phyloP scores from a whole-genome alignment of 2,113 vertebrate genomes.

The Phrynocephalus versicolor region DNA sequence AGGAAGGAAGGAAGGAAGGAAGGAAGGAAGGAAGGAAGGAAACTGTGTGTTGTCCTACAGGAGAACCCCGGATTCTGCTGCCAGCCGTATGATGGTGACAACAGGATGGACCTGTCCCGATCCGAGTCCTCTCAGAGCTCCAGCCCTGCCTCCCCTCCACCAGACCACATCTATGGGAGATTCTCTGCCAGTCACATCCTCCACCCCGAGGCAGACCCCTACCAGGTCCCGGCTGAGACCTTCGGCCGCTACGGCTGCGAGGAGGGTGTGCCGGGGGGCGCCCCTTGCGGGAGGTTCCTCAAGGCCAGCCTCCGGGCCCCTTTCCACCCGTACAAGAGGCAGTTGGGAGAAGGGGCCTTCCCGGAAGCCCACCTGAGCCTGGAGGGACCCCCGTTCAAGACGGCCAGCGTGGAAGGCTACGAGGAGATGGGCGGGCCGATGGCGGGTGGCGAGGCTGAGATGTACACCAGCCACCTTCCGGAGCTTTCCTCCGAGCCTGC shows the following conservation, averaged over 20 bases:
- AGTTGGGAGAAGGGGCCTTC: constrained; percentile 80
- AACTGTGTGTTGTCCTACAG: constrained; percentile 54
- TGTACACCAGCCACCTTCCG: constrained; percentile 61
- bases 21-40: no score
- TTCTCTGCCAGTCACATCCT: constrained; percentile 54
- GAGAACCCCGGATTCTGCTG: constrained; percentile 72
- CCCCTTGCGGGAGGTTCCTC: constrained; percentile 65
- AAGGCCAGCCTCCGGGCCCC: constrained; percentile 65
- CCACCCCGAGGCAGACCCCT: constrained; percentile 55
- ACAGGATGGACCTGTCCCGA: constrained; percentile 64
- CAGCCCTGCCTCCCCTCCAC: constrained; percentile 70
- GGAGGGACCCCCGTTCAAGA: constrained; percentile 73
- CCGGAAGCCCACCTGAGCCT: constrained; percentile 60
- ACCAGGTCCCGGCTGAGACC: constrained; percentile 62
- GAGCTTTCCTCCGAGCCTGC: constrained; percentile 66
- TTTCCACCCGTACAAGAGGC: constrained; percentile 87
- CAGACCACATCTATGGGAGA: constrained; percentile 65
- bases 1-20: no score
- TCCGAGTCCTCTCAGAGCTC: constrained; percentile 78
- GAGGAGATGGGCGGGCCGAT: constrained; percentile 61
- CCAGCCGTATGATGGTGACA: constrained; percentile 66
- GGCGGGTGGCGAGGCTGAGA: constrained; percentile 58
- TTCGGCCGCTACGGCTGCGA: constrained; percentile 80
- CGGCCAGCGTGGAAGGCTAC: constrained; percentile 67
- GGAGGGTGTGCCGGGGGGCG: constrained; percentile 57